These are phyloP conservation scores for Leptarthrus brevirostris DNA, from an alignment of 2,888 invertebrate species.

Conservation along the genomic window DNA sequence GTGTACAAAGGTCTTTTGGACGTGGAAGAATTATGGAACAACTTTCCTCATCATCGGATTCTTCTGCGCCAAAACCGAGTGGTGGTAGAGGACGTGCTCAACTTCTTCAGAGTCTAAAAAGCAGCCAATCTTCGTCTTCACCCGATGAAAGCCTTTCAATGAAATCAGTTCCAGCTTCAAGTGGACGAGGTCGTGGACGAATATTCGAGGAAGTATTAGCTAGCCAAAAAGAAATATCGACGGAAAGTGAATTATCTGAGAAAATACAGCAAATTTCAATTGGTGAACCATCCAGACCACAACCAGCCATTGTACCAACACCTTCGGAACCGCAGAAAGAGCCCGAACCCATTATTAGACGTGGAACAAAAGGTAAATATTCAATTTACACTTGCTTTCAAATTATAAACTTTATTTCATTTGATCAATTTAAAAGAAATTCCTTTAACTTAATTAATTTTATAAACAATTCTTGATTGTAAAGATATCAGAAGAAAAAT, in stretches of 20 bases:
- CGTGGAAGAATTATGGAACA: conserved; percentile 13
- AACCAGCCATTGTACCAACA: too few relatives aligned
- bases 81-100: conserved; percentile 33
- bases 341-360: conserved; percentile 16
- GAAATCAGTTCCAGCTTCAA: not conserved
- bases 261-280: not conserved
- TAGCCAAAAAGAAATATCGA: not conserved
- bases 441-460: too few relatives aligned
- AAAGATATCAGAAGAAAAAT: too few relatives aligned
- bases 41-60: conserved; percentile 2
- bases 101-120: conserved; percentile 18
- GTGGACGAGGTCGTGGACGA: not conserved
- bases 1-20: not conserved
- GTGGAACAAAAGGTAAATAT: conserved; percentile 24
- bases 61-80: not conserved
- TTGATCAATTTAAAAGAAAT: not conserved
- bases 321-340: not conserved
- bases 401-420: too few relatives aligned
- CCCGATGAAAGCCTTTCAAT: not conserved
- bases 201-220: not conserved
- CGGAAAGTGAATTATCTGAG: not conserved
- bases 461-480: too few relatives aligned
- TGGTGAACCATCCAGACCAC: not conserved
- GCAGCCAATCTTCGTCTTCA: conserved; percentile 1
- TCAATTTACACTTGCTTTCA: too few relatives aligned